A percentile compares a stretch with the other conserved stretches of the same genome.
Evolutionary conservation across 2,113 vertebrate species (phyloP).

Genomic region (Prinia subflava): DNA sequence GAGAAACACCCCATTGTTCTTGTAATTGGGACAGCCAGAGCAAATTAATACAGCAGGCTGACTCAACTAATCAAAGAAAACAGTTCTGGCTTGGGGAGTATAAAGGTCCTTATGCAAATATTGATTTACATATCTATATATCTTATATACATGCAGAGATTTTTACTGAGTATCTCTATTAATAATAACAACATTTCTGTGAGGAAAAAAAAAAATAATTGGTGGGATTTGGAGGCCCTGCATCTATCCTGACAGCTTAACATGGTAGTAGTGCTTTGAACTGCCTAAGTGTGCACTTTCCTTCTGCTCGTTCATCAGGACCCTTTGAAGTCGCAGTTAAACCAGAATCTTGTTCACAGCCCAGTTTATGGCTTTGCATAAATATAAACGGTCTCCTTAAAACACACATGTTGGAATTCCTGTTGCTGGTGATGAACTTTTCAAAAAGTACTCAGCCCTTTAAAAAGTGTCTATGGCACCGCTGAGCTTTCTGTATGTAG

Average conservation of each 20-base stretch:
- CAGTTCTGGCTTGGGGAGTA: constrained; percentile 17
- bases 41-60: background rate
- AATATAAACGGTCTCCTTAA: constrained; percentile 48
- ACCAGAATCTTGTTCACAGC: background rate
- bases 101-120: constrained; percentile 22
- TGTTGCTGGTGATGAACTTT: background rate
- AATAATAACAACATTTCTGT: background rate
- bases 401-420: constrained; percentile 11
- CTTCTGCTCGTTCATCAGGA: background rate
- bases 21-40: constrained; percentile 14
- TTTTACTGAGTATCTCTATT: background rate
- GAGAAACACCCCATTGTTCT: background rate
- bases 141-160: background rate
- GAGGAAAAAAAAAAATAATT: background rate
- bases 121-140: background rate
- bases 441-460: background rate
- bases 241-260: background rate
- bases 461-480: background rate
- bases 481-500: background rate
- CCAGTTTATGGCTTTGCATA: constrained; percentile 11
- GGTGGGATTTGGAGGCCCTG: background rate
- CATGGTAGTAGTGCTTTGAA: background rate
- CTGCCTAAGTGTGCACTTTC: background rate
- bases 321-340: constrained; percentile 39
- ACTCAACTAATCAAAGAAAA: constrained; percentile 29